Evolutionary conservation across 2,113 vertebrate species (phyloP).

Genomic region (Lampris incognitus): DNA sequence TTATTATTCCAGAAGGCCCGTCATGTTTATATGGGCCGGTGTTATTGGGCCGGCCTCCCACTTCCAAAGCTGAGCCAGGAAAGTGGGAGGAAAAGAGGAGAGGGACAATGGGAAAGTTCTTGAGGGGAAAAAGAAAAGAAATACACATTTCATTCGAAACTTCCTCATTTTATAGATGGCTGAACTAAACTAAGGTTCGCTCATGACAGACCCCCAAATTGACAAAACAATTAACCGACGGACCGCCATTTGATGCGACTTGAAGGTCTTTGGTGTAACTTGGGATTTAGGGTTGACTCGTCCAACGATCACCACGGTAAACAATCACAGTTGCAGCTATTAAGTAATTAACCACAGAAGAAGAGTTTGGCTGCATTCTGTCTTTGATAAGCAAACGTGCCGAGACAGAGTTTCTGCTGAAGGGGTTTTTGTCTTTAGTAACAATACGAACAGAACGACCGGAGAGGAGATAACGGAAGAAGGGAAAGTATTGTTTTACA

Average conservation of each 20-base stretch:
- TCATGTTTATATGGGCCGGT: conserved; percentile 49
- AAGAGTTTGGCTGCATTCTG: neutral
- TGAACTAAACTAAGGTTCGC: too few relatives aligned
- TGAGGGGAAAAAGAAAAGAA: neutral
- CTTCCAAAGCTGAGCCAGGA: neutral
- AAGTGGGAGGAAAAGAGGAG: neutral
- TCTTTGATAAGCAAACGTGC: neutral
- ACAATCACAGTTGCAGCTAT: neutral
- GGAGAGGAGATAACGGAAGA: conserved; percentile 29
- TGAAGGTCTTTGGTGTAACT: too few relatives aligned
- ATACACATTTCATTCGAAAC: too few relatives aligned
- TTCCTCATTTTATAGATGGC: too few relatives aligned
- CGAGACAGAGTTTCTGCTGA: conserved; percentile 23
- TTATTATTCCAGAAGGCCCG: conserved; percentile 55
- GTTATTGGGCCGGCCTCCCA: neutral
- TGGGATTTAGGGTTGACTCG: too few relatives aligned
- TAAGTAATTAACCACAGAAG: neutral
- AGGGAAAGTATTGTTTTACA: conserved; percentile 68
- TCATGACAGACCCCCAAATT: too few relatives aligned
- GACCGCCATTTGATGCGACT: too few relatives aligned
- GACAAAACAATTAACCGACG: too few relatives aligned
- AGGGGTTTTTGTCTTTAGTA: conserved; percentile 13
- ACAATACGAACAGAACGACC: conserved; percentile 27
- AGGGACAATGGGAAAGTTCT: neutral
- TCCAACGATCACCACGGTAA: too few relatives aligned